Conservation (phyloP, 2,888 invertebrate genomes). For the Chymomyza caudatula region DNA sequence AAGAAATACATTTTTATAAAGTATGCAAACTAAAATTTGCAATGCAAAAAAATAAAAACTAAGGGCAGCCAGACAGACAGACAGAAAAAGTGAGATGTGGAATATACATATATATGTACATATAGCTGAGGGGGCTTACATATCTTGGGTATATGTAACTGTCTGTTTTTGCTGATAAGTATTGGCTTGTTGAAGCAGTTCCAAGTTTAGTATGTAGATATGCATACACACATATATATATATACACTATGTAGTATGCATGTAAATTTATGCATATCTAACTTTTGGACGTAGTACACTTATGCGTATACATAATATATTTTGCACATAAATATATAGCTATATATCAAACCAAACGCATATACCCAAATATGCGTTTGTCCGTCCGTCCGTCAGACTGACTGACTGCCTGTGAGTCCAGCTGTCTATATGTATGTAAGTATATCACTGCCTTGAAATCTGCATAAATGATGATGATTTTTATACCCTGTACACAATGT, state of each 20-base stretch:
- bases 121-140: neutral
- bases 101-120: conserved; percentile 2
- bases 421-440: neutral
- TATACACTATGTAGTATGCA: conserved; percentile 5
- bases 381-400: neutral
- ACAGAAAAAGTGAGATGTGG: conserved; percentile 30
- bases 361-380: neutral
- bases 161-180: neutral
- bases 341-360: conserved; percentile 11
- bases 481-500: too few relatives aligned
- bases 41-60: conserved; percentile 53
- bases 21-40: conserved; percentile 61
- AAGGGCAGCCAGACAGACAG: conserved; percentile 1
- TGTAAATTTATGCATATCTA: conserved; percentile 64
- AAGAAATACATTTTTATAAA: conserved; percentile 25
- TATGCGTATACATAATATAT: neutral
- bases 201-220: neutral
- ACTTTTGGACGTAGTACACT: conserved; percentile 18
- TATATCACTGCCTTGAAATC: conserved; percentile 61
- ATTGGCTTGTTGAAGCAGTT: neutral
- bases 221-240: neutral
- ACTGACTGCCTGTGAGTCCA: neutral
- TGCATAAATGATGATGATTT: conserved; percentile 73
- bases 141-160: neutral
- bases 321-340: neutral